These are phyloP conservation scores for Melinaea menophilus DNA, from an alignment of 2,888 invertebrate species.

Conservation along the genomic window DNA sequence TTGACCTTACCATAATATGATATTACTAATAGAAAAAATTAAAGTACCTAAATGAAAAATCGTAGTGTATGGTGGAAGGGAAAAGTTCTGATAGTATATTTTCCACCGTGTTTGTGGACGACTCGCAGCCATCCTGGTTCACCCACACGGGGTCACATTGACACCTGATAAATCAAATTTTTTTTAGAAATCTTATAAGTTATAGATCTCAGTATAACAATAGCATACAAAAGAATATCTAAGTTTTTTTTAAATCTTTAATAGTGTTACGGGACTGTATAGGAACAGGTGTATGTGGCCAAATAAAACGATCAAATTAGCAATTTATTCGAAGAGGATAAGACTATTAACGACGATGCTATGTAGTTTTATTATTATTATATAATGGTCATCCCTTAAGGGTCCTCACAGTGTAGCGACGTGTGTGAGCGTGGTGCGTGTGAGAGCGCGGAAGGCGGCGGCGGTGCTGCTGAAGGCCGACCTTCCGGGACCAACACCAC, in stretches of 20 bases:
- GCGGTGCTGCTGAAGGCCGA: slow-evolving; percentile 43
- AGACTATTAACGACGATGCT: no score
- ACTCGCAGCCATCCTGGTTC: slow-evolving; percentile 42
- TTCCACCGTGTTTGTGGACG: slow-evolving; percentile 44
- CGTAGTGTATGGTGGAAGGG: slow-evolving; percentile 32
- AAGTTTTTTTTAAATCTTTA: no score
- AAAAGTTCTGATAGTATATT: slow-evolving; percentile 48
- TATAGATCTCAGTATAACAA: no score
- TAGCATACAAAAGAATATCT: no score
- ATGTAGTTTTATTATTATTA: no score
- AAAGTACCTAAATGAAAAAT: slow-evolving; percentile 28
- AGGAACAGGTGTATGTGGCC: no score
- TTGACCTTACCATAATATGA: background rate
- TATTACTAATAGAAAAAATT: background rate
- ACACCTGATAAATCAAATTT: slow-evolving; percentile 39
- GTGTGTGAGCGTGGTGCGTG: slow-evolving; percentile 53
- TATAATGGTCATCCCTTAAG: background rate
- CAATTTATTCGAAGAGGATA: no score
- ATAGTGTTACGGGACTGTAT: no score
- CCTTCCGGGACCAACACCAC: slow-evolving; percentile 28
- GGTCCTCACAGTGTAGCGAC: slow-evolving; percentile 50
- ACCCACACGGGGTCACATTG: slow-evolving; percentile 62
- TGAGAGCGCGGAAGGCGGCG: slow-evolving; percentile 56
- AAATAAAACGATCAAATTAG: no score
- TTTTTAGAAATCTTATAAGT: background rate